These are phyloP conservation scores for Corythucha ciliata DNA, from an alignment of 2,888 invertebrate species.

Conservation along the genomic window DNA sequence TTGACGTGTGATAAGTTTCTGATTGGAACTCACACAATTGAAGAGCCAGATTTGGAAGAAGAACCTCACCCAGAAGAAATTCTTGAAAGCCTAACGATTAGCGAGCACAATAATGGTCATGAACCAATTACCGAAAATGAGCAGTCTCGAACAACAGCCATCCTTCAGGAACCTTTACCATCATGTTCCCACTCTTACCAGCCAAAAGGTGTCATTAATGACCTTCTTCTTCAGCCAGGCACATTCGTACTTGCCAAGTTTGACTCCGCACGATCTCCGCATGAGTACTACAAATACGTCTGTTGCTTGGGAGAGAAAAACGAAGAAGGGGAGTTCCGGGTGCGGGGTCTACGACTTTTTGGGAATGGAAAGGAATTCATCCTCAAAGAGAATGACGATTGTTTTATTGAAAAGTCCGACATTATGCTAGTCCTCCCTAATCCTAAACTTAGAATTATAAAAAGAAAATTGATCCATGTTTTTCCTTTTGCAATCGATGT, in stretches of 20 bases:
- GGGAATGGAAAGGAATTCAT: not conserved
- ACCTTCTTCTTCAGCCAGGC: not conserved
- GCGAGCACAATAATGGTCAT: not conserved
- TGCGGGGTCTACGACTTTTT: not conserved
- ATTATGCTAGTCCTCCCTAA: constrained; percentile 2
- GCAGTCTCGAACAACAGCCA: not conserved
- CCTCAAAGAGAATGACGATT: constrained; percentile 2
- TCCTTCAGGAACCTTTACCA: not conserved
- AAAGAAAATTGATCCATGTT: no score
- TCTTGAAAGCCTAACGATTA: not conserved
- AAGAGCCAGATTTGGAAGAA: constrained; percentile 1
- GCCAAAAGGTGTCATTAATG: not conserved
- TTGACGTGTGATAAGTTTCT: constrained; percentile 4
- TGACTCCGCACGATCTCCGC: not conserved
- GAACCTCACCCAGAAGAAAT: not conserved
- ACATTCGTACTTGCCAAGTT: not conserved
- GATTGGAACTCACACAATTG: not conserved
- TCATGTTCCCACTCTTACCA: not conserved
- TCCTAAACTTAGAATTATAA: not conserved
- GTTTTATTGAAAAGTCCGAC: not conserved
- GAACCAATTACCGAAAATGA: not conserved
- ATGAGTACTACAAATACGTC: not conserved
- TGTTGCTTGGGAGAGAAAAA: not conserved
- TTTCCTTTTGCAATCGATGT: not conserved
- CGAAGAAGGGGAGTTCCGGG: not conserved